phyloP scores from a whole-genome alignment of 2,888 invertebrate genomes.

The Spodoptera littoralis region DNA sequence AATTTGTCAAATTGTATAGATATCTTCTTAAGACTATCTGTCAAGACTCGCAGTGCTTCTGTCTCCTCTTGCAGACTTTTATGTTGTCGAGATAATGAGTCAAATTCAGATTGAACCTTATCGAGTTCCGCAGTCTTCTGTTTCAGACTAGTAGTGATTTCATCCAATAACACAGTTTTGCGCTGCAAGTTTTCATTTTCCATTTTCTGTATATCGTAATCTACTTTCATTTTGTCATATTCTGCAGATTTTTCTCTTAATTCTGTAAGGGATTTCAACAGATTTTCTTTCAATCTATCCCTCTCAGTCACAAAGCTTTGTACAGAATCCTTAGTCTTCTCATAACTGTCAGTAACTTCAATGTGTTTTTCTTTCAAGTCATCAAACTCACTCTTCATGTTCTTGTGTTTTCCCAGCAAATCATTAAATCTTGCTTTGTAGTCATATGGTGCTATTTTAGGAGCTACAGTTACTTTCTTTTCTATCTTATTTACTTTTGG shows the following conservation, averaged over 20 bases:
- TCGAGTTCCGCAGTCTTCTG: conserved; percentile 79
- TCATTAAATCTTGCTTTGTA: conserved; percentile 90
- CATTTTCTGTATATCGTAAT: conserved; percentile 79
- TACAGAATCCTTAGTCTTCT: conserved; percentile 81
- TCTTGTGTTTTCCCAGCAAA: conserved; percentile 89
- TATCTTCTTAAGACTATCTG: conserved; percentile 80
- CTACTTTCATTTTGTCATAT: conserved; percentile 78
- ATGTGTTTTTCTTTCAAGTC: conserved; percentile 86
- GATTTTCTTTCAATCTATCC: conserved; percentile 77
- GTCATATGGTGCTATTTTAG: conserved; percentile 90
- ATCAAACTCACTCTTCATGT: conserved; percentile 85
- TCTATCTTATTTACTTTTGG: conserved; percentile 77
- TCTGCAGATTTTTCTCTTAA: conserved; percentile 74
- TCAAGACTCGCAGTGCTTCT: conserved; percentile 79
- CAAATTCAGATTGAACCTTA: conserved; percentile 74
- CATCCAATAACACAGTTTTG: conserved; percentile 80
- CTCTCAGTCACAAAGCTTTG: conserved; percentile 73
- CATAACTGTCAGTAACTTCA: conserved; percentile 86
- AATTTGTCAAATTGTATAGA: conserved; percentile 81
- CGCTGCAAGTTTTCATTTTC: conserved; percentile 81
- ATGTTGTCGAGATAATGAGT: conserved; percentile 76
- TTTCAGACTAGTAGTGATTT: conserved; percentile 78
- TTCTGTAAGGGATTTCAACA: conserved; percentile 75
- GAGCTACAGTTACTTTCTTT: conserved; percentile 80
- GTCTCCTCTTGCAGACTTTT: conserved; percentile 81